Evolutionary conservation across 2,113 vertebrate genomes (phyloP), one percentile per base, ranked within the genome.

Genomic region (Lipophrys pholis): DNA sequence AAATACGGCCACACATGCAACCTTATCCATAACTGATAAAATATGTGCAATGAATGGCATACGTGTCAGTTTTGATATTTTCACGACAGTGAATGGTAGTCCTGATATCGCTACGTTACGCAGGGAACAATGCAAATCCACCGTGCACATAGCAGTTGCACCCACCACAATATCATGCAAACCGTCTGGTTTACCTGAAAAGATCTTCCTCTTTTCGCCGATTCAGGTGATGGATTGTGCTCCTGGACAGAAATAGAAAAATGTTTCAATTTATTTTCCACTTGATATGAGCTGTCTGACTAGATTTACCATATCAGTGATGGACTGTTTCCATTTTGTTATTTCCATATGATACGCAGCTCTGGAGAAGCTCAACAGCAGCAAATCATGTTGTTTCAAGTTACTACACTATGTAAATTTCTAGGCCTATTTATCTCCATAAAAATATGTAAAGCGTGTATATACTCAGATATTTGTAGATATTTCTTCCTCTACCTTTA

Each of bases 121-220:
- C 21, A 30, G 21, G 21, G 2, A 10, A 54, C 6, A 59, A 12
- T 43, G 9, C 43, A 80, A 65, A 71, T 51, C 2, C 41, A 66
- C 15, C 11, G 16, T 40, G 43, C 16, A 49, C 14, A 14, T 9
- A 49, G 14, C 41, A 62, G 6, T 59, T 49, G 5, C 50, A 69
- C 35, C 30, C 58, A 64, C 35, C 38, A 60, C 35, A 76, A 5
- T 15, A 11, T 8, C 64, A 80, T 76, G 55, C 65, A 56, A 40
- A 56, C 52, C 10, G 17, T 15, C 1, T n/a, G 39, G 9, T 83
- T 87, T 89, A 94, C 93, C 91, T 90, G 93, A 48, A 11, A 76
- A 58, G 45, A n/a, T 69, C 78, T 90, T 2, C 10, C 50, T 66
- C 39, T 86, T 78, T 80, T 92, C 42, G 67, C 84, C 62, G 80